Percentiles rank a stretch among this genome's conserved stretches.
Evolutionary conservation across 2,113 vertebrate species (phyloP).

Genomic region (Sciurus niger): DNA sequence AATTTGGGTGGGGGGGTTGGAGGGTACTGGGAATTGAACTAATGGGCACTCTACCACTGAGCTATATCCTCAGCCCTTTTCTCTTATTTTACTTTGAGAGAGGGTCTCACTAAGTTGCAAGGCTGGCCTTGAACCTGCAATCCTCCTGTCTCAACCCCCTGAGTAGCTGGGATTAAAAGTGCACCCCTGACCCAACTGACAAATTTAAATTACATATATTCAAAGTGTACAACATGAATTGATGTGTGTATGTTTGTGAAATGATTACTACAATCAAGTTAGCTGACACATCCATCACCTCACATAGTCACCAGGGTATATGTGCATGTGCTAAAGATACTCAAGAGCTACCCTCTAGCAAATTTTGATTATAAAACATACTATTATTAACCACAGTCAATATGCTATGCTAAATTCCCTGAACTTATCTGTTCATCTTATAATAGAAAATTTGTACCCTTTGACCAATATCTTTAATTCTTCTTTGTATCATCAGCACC

Average conservation of each 20-base stretch:
- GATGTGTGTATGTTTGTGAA: background rate
- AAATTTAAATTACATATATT: background rate
- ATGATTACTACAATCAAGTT: background rate
- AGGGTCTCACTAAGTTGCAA: too few species aligned
- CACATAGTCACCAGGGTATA: background rate
- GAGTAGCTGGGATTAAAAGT: too few species aligned
- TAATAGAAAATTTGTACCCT: background rate
- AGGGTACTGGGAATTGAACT: too few species aligned
- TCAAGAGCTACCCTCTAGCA: background rate
- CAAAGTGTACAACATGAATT: background rate
- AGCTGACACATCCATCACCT: background rate
- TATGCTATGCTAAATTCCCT: background rate
- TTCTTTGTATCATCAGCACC: background rate
- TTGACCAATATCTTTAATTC: background rate
- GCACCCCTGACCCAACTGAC: background rate
- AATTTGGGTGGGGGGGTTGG: background rate
- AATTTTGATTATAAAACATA: background rate
- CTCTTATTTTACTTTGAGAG: too few species aligned
- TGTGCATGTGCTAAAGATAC: background rate
- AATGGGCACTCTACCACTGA: too few species aligned
- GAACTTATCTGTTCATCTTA: background rate
- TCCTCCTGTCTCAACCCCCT: too few species aligned
- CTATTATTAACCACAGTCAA: background rate
- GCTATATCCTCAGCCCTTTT: too few species aligned
- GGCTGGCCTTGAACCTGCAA: too few species aligned